These are phyloP conservation scores for Lamellibrachia columna DNA, from an alignment of 2,888 invertebrate genomes.

Conservation along the genomic window DNA sequence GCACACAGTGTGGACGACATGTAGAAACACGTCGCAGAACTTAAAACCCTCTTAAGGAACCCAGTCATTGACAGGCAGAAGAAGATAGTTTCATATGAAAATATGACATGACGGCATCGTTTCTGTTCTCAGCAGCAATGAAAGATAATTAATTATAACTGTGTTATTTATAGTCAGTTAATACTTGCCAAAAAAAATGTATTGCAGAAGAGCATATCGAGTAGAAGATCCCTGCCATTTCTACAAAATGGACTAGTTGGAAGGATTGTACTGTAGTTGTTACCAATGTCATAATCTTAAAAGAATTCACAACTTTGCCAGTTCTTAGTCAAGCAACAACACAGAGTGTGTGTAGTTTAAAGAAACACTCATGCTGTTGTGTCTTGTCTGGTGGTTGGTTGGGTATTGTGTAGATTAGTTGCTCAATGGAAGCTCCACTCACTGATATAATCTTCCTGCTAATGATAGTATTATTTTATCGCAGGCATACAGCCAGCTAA, in stretches of 20 bases:
- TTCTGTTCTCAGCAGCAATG: not conserved
- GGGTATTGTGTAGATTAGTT: not conserved
- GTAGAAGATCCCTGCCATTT: no score
- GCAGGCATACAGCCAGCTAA: not conserved
- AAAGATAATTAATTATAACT: not conserved
- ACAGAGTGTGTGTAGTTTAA: not conserved
- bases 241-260: no score
- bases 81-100: no score
- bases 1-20: no score
- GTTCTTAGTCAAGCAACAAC: not conserved
- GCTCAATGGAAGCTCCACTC: not conserved
- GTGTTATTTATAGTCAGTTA: not conserved
- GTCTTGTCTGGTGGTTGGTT: not conserved
- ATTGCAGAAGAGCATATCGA: no score
- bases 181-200: no score
- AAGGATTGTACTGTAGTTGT: not conserved
- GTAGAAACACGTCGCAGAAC: no score
- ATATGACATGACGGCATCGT: no score
- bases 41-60: no score
- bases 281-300: not conserved
- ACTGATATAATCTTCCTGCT: not conserved
- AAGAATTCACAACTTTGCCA: not conserved
- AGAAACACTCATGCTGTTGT: not conserved
- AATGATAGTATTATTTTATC: not conserved
- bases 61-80: no score